These are phyloP conservation scores for Gymnoscopelus braueri DNA, from an alignment of 2,797 vertebrate species.

Conservation along the genomic window DNA sequence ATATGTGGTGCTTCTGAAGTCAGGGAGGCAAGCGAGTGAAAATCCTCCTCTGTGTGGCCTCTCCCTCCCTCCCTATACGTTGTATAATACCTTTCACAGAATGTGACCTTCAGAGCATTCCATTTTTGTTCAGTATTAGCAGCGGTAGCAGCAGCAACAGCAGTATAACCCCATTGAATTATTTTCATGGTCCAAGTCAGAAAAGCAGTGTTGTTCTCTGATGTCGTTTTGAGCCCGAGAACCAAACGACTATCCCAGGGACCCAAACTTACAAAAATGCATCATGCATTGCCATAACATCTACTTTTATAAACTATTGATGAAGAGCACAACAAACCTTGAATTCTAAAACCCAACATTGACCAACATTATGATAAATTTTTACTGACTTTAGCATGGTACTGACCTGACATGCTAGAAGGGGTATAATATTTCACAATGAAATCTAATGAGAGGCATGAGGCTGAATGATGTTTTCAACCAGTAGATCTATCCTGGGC, in stretches of 20 bases:
- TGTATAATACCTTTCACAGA: constrained; percentile 76
- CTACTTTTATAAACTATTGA: no score
- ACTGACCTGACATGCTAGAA: no score
- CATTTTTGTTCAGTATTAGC: constrained; percentile 69
- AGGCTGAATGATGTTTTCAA: no score
- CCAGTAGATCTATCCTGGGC: no score
- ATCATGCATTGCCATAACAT: no score
- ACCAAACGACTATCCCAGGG: not conserved
- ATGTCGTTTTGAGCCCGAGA: not conserved
- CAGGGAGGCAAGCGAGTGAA: constrained; percentile 69
- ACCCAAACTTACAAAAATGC: constrained; percentile 3
- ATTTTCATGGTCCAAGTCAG: constrained; percentile 24
- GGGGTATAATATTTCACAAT: no score
- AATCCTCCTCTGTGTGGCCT: constrained; percentile 54
- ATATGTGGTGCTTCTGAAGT: constrained; percentile 77
- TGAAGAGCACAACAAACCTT: no score
- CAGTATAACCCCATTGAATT: constrained; percentile 36
- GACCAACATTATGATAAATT: no score
- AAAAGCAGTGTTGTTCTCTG: not conserved
- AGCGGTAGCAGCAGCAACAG: constrained; percentile 62
- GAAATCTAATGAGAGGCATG: no score
- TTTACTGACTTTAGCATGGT: no score
- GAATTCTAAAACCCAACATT: no score
- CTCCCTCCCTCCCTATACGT: constrained; percentile 25
- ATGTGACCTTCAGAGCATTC: constrained; percentile 81